Evolutionary conservation across 2,113 vertebrate species (phyloP), one percentile per base, ranked within the genome.

Genomic region (Muntiacus reevesi): DNA sequence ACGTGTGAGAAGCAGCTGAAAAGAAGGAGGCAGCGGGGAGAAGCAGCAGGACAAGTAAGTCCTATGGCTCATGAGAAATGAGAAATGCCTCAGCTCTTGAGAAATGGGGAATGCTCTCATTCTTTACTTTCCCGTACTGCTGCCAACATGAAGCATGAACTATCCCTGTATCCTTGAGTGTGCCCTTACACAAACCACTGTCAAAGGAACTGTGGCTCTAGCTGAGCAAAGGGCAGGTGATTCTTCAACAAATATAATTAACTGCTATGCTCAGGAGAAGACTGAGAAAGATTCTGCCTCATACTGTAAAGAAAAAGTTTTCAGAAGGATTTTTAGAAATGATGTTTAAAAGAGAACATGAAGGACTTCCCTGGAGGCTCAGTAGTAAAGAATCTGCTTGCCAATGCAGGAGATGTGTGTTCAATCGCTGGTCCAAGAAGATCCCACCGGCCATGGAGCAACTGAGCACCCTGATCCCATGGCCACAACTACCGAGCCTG

Each of bases 61-160:
- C 50, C 62, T 45, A 28, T 25, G 55, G 52, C 6, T 64, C 17
- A 23, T 5, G 27, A 83, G 30, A 55, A 19, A 92, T 21, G 36
- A 79, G n/a, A 62, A 21, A 8, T 19, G 11, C 17, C n/a, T 64
- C 83, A 36, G 79, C 45, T 47, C 43, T 33, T 17, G 55, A 36
- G n/a, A 54, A 11, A 30, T 0, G 47, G 9, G 4, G 28, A 40
- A 17, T 1, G 6, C 50, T 47, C 10, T 19, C 15, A 7, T 13
- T 47, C 15, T 54, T 14, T 27, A 9, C 17, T 64, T 62, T 76
- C 19, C 36, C 5, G 7, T 30, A 60, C 71, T 28, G 7, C 33
- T 19, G 30, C 52, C 50, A 59, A 1, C n/a, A 0, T 15, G 25
- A 54, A 45, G 57, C 36, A 10, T 25, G 50, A 17, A 27, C 55